Percentiles rank a stretch among this genome's conserved stretches.
These are phyloP conservation scores for Globodera rostochiensis DNA, from an alignment of 1,140 invertebrate species.

Conservation along the genomic window DNA sequence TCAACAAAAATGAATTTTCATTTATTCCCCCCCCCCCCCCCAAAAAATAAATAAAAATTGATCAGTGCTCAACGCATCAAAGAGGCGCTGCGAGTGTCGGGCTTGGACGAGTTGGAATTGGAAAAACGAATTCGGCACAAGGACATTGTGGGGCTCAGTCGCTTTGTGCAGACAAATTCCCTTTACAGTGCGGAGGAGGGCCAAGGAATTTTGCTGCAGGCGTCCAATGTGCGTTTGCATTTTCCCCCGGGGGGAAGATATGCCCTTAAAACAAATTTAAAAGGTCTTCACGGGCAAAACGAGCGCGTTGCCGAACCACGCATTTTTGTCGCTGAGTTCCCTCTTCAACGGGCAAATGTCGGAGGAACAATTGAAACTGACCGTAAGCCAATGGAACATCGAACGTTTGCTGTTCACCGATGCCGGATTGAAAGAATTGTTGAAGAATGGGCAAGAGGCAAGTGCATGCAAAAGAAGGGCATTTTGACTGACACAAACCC, in stretches of 20 bases:
- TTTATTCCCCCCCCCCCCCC: too few relatives aligned
- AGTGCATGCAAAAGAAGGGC: background rate
- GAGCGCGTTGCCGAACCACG: background rate
- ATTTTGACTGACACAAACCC: background rate
- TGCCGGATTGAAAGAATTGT: background rate
- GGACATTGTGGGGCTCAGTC: background rate
- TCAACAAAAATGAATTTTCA: too few relatives aligned
- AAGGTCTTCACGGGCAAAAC: background rate
- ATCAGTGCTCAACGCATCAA: constrained; percentile 41
- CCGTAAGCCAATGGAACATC: background rate
- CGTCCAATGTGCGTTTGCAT: background rate
- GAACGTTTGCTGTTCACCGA: background rate
- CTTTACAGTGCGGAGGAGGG: background rate
- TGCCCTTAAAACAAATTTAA: background rate
- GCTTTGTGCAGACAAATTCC: background rate
- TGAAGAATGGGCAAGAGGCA: background rate
- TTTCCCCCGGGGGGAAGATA: background rate
- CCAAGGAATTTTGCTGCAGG: constrained; percentile 6
- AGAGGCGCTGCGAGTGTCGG: constrained; percentile 37
- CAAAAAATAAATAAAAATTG: background rate
- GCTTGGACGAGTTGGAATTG: constrained; percentile 29
- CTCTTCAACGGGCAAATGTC: constrained; percentile 7
- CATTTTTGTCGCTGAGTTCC: background rate
- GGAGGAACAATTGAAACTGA: background rate
- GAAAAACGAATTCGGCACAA: constrained; percentile 3